These are phyloP conservation scores for Florisuga fusca DNA, from an alignment of 2,797 vertebrate genomes.

Conservation along the genomic window DNA sequence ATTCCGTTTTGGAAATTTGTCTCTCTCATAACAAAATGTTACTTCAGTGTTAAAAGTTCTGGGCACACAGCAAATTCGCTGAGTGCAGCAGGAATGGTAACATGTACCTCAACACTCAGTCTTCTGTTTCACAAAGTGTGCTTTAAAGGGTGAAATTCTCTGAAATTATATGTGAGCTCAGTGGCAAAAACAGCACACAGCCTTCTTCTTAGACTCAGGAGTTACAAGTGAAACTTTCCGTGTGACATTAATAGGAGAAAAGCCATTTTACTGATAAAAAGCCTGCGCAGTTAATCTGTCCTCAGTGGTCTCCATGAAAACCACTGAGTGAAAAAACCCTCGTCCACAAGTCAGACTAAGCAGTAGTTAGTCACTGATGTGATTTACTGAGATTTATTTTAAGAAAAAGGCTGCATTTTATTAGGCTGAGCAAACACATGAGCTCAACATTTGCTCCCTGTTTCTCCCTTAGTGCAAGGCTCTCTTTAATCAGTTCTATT, in stretches of 20 bases:
- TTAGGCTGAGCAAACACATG: slow-evolving; percentile 76
- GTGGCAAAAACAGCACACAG: neutral
- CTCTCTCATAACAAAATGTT: slow-evolving; percentile 52
- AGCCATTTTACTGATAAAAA: neutral
- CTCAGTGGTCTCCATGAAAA: neutral
- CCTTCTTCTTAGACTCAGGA: neutral
- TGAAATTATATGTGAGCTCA: neutral
- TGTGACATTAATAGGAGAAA: neutral
- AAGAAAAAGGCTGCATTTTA: slow-evolving; percentile 66
- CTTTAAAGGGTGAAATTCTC: neutral
- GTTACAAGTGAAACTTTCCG: slow-evolving; percentile 8
- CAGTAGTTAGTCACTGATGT: neutral
- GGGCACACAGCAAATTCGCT: slow-evolving; percentile 44
- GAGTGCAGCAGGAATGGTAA: slow-evolving; percentile 24
- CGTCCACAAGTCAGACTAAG: neutral
- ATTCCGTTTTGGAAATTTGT: slow-evolving; percentile 3
- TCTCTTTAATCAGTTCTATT: slow-evolving; percentile 47
- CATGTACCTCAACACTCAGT: neutral
- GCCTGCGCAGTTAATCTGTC: neutral
- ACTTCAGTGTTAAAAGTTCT: slow-evolving; percentile 38
- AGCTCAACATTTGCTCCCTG: slow-evolving; percentile 72
- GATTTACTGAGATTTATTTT: slow-evolving; percentile 43
- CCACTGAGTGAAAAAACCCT: neutral
- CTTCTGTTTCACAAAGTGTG: slow-evolving; percentile 12
- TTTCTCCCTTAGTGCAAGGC: neutral